These are phyloP conservation scores for Hypothenemus hampei DNA, from an alignment of 1,140 invertebrate genomes.

Conservation along the genomic window DNA sequence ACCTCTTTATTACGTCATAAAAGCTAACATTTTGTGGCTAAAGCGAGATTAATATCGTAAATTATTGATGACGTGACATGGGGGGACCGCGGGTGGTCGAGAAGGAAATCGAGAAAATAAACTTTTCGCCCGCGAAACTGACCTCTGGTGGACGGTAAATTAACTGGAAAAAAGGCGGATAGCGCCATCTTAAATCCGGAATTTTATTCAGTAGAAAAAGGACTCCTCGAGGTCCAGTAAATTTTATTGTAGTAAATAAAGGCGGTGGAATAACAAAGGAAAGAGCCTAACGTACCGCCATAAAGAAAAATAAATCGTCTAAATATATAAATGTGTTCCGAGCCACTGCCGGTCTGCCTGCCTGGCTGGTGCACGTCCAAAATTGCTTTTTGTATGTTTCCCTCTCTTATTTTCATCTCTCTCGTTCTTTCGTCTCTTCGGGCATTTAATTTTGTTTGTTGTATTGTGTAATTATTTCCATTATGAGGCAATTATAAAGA, in stretches of 20 bases:
- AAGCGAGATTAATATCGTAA: constrained; percentile 7
- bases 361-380: constrained; percentile 16
- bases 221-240: constrained; percentile 22
- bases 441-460: constrained; percentile 25
- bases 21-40: constrained; percentile 7
- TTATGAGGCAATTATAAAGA: constrained; percentile 23
- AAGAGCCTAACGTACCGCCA: constrained; percentile 9
- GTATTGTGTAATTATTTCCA: constrained; percentile 18
- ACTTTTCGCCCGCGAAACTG: background rate
- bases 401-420: constrained; percentile 12
- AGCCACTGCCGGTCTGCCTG: too few species aligned
- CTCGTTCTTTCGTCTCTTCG: background rate
- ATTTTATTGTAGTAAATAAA: constrained; percentile 26
- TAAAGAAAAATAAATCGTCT: constrained; percentile 25
- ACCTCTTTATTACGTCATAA: constrained; percentile 13
- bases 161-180: background rate
- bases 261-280: constrained; percentile 12
- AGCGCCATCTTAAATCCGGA: constrained; percentile 4
- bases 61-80: constrained; percentile 2
- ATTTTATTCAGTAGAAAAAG: constrained; percentile 12
- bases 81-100: background rate
- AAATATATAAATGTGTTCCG: constrained; percentile 24
- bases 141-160: background rate
- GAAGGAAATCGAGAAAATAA: background rate
- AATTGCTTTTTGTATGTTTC: constrained; percentile 19